Conservation (phyloP, 2,888 invertebrate genomes). For the Pollenia labialis region DNA sequence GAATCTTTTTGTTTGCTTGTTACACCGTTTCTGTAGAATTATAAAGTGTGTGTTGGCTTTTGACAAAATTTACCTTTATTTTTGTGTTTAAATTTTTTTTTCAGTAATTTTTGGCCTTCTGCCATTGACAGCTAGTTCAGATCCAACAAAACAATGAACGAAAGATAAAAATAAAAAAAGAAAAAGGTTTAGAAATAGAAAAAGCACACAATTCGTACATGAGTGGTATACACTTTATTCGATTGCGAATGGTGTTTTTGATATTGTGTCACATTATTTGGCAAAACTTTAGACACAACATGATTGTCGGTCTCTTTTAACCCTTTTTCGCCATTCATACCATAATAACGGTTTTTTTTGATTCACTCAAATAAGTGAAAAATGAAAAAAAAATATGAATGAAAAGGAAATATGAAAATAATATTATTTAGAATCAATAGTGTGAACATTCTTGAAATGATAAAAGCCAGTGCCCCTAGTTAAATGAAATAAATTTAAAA, state of each 20-base stretch:
- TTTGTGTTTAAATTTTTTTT: background rate
- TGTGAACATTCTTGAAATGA: background rate
- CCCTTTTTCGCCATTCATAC: conserved; percentile 53
- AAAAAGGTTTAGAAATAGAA: conserved; percentile 19
- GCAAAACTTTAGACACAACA: conserved; percentile 74
- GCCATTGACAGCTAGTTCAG: conserved; percentile 30
- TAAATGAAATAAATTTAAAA: background rate
- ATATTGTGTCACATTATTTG: conserved; percentile 79
- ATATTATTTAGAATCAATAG: background rate
- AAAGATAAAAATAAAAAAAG: background rate
- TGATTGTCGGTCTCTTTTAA: background rate
- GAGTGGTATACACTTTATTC: conserved; percentile 68
- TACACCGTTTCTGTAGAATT: conserved; percentile 1
- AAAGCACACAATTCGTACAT: conserved; percentile 32
- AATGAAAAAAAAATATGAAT: background rate
- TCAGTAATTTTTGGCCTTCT: conserved; percentile 40
- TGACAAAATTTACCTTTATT: conserved; percentile 30
- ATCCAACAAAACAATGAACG: conserved; percentile 14
- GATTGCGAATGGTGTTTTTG: conserved; percentile 73
- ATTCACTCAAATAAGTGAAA: background rate
- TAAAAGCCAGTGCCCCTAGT: background rate
- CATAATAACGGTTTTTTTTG: conserved; percentile 34
- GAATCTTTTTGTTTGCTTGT: background rate
- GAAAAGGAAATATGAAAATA: background rate
- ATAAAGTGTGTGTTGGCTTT: conserved; percentile 17